A percentile compares a stretch with the other conserved stretches of the same genome.
These are phyloP conservation scores for Camponotus floridanus DNA, from an alignment of 1,140 invertebrate genomes.

Conservation along the genomic window DNA sequence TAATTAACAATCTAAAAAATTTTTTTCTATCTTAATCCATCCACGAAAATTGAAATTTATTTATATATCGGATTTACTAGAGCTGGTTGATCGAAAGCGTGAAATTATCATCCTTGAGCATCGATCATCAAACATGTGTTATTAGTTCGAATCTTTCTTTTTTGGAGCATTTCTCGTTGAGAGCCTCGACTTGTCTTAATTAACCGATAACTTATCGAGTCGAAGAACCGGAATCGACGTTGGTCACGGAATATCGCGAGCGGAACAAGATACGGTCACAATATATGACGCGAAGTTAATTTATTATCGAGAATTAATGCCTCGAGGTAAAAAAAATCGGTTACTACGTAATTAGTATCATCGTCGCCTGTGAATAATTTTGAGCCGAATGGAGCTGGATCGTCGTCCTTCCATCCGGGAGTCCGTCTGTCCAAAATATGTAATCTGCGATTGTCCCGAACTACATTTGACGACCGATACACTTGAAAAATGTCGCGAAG, in stretches of 20 bases:
- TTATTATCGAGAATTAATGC: constrained; percentile 48
- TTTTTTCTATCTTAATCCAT: background rate
- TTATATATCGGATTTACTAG: background rate
- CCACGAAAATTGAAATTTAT: background rate
- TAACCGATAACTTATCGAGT: constrained; percentile 20
- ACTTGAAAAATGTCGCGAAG: constrained; percentile 1
- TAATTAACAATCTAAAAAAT: constrained; percentile 12
- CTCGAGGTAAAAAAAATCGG: background rate
- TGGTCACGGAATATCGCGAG: constrained; percentile 3
- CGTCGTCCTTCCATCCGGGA: background rate
- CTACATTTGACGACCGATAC: constrained; percentile 22
- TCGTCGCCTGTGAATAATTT: constrained; percentile 6
- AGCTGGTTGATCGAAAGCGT: background rate
- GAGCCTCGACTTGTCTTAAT: constrained; percentile 18
- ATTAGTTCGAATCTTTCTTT: constrained; percentile 15
- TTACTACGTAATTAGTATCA: constrained; percentile 15
- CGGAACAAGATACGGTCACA: constrained; percentile 34
- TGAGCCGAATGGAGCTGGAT: background rate
- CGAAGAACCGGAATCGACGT: constrained; percentile 41
- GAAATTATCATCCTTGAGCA: background rate
- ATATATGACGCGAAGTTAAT: constrained; percentile 32
- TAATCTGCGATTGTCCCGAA: constrained; percentile 4
- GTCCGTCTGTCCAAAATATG: constrained; percentile 42
- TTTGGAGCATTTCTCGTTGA: background rate
- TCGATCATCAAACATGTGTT: constrained; percentile 20